Conservation (phyloP, 2,113 vertebrate species). For the Ovis canadensis region DNA sequence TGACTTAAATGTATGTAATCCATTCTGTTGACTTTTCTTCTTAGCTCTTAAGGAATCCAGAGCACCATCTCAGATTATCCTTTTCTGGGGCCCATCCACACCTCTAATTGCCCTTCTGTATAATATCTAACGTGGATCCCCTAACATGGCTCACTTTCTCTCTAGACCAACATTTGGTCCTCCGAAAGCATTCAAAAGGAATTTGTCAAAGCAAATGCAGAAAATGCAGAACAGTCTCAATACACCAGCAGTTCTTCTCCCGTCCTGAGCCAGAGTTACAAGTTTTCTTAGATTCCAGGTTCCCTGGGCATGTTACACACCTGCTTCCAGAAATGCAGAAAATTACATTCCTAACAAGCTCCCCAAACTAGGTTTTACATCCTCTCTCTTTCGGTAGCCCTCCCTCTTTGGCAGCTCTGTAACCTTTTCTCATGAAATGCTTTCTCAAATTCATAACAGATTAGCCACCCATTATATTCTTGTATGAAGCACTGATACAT, state of each 20-base stretch:
- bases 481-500: constrained; percentile 30
- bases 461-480: constrained; percentile 57
- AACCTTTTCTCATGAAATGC: constrained; percentile 53
- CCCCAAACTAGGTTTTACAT: constrained; percentile 51
- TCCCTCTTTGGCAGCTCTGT: not conserved
- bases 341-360: not conserved
- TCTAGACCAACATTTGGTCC: not conserved
- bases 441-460: constrained; percentile 58
- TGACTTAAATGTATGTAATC: not conserved
- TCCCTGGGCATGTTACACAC: not conserved
- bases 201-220: not conserved
- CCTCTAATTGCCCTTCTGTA: not conserved
- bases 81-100: not conserved
- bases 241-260: not conserved
- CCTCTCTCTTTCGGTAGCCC: not conserved
- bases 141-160: not conserved
- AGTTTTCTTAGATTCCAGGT: not conserved
- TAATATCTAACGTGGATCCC: not conserved
- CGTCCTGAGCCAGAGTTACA: not conserved
- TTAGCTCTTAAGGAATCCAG: not conserved
- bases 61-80: not conserved
- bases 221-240: not conserved
- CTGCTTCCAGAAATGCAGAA: not conserved
- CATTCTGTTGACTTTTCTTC: not conserved
- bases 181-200: not conserved